Conservation (phyloP, 2,113 vertebrate genomes). For the Oreotrochilus melanogaster region DNA sequence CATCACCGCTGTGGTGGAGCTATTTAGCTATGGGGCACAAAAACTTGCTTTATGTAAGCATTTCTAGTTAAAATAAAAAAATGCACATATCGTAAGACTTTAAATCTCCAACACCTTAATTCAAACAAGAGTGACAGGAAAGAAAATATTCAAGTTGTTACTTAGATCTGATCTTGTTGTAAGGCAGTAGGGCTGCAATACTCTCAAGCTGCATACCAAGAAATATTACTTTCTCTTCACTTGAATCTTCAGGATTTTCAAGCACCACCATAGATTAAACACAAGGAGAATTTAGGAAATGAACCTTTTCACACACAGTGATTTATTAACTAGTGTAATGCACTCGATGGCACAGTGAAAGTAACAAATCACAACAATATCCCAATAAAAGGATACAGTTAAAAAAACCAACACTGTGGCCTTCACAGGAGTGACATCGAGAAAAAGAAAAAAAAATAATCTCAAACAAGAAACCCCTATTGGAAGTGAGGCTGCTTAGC, state of each 20-base stretch:
- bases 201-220: neutral
- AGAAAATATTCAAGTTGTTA: neutral
- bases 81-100: neutral
- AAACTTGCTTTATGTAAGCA: neutral
- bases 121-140: neutral
- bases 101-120: neutral
- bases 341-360: constrained; percentile 57
- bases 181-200: neutral
- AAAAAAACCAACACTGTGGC: constrained; percentile 68
- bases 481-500: constrained; percentile 87
- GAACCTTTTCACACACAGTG: constrained; percentile 54
- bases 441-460: constrained; percentile 48
- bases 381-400: constrained; percentile 79
- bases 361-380: constrained; percentile 76
- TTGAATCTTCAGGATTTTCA: constrained; percentile 46
- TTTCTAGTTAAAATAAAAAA: neutral
- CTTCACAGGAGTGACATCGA: constrained; percentile 58
- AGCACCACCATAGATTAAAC: constrained; percentile 48
- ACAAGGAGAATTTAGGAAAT: constrained; percentile 59
- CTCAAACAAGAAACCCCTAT: constrained; percentile 81
- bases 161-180: neutral
- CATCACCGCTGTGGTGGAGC: neutral
- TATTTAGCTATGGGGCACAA: neutral
- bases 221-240: constrained; percentile 20
- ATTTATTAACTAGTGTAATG: constrained; percentile 80